These are phyloP conservation scores for Ditula angustiorana DNA, from an alignment of 2,888 invertebrate species.

Conservation along the genomic window DNA sequence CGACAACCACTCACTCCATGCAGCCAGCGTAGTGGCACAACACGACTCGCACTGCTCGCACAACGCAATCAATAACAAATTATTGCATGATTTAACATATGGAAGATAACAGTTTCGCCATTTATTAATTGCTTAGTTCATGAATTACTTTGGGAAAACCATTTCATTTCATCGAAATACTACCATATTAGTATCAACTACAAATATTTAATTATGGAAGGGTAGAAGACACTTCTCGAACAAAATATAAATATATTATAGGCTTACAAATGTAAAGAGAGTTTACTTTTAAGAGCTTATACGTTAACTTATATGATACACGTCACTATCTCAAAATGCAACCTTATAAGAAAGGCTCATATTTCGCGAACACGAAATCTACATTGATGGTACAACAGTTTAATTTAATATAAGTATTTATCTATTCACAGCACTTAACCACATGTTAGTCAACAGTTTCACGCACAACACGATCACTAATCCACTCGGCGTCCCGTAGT, in stretches of 20 bases:
- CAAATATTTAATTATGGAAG: conserved; percentile 80
- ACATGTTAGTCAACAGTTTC: conserved; percentile 80
- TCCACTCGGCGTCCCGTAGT: conserved; percentile 66
- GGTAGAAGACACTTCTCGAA: conserved; percentile 73
- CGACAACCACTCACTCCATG: conserved; percentile 21
- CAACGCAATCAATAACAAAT: conserved; percentile 61
- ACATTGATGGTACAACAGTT: conserved; percentile 81
- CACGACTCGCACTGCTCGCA: conserved; percentile 5
- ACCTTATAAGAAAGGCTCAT: conserved; percentile 71
- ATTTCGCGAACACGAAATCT: conserved; percentile 72
- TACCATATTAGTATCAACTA: conserved; percentile 78
- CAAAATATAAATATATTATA: conserved; percentile 82
- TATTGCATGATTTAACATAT: conserved; percentile 49
- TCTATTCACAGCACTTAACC: conserved; percentile 85
- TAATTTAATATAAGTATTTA: conserved; percentile 75
- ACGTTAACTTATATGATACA: conserved; percentile 80
- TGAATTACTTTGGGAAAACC: conserved; percentile 71
- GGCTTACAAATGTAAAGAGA: conserved; percentile 83
- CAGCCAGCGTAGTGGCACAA: conserved; percentile 19
- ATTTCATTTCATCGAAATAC: conserved; percentile 72
- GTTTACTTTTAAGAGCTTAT: conserved; percentile 80
- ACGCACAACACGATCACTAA: conserved; percentile 76
- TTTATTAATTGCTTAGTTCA: conserved; percentile 73
- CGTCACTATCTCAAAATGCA: conserved; percentile 78
- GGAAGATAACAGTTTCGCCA: conserved; percentile 72